Evolutionary conservation across 2,113 vertebrate genomes (phyloP).

Genomic region (Thamnophis sirtalis): DNA sequence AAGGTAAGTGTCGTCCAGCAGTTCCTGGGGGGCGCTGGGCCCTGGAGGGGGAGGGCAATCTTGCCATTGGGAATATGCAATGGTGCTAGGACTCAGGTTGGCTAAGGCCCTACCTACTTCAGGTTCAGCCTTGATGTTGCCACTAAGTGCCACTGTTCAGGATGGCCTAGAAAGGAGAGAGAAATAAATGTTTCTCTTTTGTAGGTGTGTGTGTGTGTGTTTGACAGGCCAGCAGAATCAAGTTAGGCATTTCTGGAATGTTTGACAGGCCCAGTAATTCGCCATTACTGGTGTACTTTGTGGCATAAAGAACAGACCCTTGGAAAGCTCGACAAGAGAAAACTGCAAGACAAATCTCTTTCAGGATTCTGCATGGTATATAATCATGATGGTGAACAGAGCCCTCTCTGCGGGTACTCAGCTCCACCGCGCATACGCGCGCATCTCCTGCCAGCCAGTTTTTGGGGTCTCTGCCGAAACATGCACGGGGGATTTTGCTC

Average conservation of each 20-base stretch:
- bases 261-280: neutral
- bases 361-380: too few relatives aligned
- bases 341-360: neutral
- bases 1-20: neutral
- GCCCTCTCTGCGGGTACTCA: too few relatives aligned
- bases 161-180: neutral
- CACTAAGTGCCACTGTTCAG: neutral
- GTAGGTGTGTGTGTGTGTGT: neutral
- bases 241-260: neutral
- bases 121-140: neutral
- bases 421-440: too few relatives aligned
- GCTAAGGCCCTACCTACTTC: neutral
- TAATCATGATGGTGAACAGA: too few relatives aligned
- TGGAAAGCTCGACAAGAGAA: neutral
- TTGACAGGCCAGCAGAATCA: neutral
- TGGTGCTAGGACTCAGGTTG: neutral
- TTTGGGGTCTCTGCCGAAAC: too few relatives aligned
- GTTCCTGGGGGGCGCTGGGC: neutral
- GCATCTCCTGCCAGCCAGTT: too few relatives aligned
- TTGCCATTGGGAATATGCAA: neutral
- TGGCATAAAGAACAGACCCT: neutral
- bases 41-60: neutral
- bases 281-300: neutral
- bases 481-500: too few relatives aligned
- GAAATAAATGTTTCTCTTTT: neutral